These are phyloP conservation scores for Galemys pyrenaicus DNA, from an alignment of 2,113 vertebrate genomes.

Conservation along the genomic window DNA sequence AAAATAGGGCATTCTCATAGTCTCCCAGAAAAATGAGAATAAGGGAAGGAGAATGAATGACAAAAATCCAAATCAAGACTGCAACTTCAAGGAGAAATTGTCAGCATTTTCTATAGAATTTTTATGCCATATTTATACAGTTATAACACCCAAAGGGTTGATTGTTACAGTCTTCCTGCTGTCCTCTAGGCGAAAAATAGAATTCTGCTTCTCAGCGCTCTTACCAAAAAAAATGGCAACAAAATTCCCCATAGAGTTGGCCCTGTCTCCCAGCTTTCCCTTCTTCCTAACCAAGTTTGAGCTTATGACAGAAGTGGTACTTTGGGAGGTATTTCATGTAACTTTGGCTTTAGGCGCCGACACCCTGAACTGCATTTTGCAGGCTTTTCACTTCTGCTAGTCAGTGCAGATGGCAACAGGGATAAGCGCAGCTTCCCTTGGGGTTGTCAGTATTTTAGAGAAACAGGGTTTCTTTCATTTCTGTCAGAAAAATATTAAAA, in stretches of 20 bases:
- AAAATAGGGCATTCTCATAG: neutral
- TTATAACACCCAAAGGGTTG: slow-evolving; percentile 53
- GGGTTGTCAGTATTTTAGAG: slow-evolving; percentile 13
- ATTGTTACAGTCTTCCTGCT: slow-evolving; percentile 45
- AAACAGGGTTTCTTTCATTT: neutral
- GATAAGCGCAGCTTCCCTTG: neutral
- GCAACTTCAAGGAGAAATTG: slow-evolving; percentile 29
- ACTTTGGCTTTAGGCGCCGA: neutral
- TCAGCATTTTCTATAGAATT: slow-evolving; percentile 45
- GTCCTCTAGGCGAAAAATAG: slow-evolving; percentile 57
- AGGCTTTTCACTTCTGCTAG: neutral
- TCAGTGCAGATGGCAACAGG: neutral
- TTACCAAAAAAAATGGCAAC: slow-evolving; percentile 47
- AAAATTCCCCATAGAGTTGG: slow-evolving; percentile 45
- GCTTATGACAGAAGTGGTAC: neutral
- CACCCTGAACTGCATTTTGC: neutral
- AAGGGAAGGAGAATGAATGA: neutral
- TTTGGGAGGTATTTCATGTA: neutral
- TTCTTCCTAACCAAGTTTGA: slow-evolving; percentile 32
- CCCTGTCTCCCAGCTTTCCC: slow-evolving; percentile 17
- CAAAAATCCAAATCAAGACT: slow-evolving; percentile 58
- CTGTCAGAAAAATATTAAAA: neutral
- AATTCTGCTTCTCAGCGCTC: slow-evolving; percentile 57
- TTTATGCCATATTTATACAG: slow-evolving; percentile 41
- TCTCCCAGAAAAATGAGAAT: slow-evolving; percentile 42